phyloP scores from a whole-genome alignment of 2,888 invertebrate genomes.

The Caradrina kadenii region DNA sequence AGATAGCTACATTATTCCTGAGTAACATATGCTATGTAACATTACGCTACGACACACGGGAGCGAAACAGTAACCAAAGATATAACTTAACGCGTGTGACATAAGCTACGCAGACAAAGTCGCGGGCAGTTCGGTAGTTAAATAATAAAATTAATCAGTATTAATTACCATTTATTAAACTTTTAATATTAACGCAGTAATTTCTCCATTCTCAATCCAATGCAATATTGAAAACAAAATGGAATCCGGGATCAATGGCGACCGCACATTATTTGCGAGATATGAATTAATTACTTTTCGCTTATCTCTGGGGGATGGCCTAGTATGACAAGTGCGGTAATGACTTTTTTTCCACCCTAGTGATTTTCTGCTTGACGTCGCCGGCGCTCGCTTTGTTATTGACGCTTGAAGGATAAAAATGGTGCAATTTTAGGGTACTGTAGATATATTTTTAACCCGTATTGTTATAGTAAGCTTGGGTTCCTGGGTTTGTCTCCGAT shows the following conservation, averaged over 20 bases:
- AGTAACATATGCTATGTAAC: too few relatives aligned
- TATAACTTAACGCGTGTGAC: too few relatives aligned
- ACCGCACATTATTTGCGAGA: conserved; percentile 24
- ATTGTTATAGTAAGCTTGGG: too few relatives aligned
- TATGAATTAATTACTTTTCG: conserved; percentile 30
- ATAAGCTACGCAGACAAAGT: too few relatives aligned
- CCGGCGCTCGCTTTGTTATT: conserved; percentile 14
- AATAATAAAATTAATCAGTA: too few relatives aligned
- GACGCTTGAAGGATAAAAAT: neutral
- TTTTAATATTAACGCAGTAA: neutral
- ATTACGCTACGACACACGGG: too few relatives aligned
- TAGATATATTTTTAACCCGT: neutral
- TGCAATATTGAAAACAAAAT: conserved; percentile 1
- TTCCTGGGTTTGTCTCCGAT: too few relatives aligned
- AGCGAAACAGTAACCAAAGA: too few relatives aligned
- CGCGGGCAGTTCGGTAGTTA: too few relatives aligned
- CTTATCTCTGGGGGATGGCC: conserved; percentile 10
- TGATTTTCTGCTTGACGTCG: neutral
- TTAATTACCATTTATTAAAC: too few relatives aligned
- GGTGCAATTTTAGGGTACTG: conserved; percentile 4
- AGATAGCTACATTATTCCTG: too few relatives aligned
- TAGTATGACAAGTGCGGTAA: neutral
- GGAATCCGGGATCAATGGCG: neutral
- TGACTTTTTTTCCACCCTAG: conserved; percentile 8
- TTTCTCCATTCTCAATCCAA: neutral